These are phyloP conservation scores for Hemichromis elongatus DNA, from an alignment of 2,113 vertebrate species.

Conservation along the genomic window DNA sequence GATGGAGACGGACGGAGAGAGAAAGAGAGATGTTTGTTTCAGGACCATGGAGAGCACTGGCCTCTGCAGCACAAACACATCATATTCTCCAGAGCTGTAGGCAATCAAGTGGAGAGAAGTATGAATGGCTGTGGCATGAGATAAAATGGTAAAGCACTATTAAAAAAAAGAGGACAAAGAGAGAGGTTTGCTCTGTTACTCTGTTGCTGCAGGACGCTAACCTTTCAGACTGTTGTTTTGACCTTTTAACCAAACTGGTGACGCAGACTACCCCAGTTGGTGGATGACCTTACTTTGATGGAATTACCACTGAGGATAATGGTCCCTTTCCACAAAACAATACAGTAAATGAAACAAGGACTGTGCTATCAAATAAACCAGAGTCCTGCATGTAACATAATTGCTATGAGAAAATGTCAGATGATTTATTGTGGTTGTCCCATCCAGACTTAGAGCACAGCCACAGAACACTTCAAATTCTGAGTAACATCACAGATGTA, in stretches of 20 bases:
- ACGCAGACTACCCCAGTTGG: constrained; percentile 49
- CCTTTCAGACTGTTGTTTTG: constrained; percentile 63
- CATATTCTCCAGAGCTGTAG: not conserved
- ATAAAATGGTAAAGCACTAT: constrained; percentile 16
- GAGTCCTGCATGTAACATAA: not conserved
- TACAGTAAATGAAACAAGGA: constrained; percentile 10
- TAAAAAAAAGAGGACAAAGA: constrained; percentile 9
- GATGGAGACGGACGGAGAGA: not conserved
- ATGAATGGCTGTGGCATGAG: not conserved
- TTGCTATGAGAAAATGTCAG: not conserved
- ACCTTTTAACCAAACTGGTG: constrained; percentile 66
- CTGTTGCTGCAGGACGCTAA: constrained; percentile 56
- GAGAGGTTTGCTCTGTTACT: not conserved
- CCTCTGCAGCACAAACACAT: not conserved
- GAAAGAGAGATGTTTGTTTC: constrained; percentile 21
- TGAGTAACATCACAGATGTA: not conserved
- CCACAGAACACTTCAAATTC: not conserved
- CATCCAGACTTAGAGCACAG: not conserved
- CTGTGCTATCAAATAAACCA: not conserved
- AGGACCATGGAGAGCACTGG: constrained; percentile 44
- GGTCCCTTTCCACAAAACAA: constrained; percentile 13
- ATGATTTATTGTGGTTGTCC: not conserved
- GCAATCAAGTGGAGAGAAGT: not conserved
- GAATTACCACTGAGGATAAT: constrained; percentile 60
- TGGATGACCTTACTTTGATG: constrained; percentile 72